Conservation (phyloP, 2,797 vertebrate genomes). For the Euthynnus affinis region DNA sequence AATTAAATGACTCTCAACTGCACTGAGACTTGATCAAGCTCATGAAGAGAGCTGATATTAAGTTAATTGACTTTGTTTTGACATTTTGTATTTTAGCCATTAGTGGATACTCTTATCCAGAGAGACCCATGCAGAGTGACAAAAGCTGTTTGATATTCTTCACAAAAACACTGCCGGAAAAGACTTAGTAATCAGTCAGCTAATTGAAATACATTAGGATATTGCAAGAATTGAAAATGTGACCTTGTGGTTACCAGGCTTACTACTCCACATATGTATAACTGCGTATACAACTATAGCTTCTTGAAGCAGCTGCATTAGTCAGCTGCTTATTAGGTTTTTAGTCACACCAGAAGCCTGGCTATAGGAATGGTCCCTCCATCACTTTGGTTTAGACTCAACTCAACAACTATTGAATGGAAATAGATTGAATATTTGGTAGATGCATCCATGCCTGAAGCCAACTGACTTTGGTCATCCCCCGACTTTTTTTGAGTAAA, state of each 20-base stretch:
- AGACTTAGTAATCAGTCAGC: background rate
- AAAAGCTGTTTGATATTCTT: constrained; percentile 30
- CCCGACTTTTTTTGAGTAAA: no score
- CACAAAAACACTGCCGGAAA: constrained; percentile 19
- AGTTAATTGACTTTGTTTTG: constrained; percentile 56
- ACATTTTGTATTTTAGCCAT: constrained; percentile 50
- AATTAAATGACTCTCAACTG: constrained; percentile 46
- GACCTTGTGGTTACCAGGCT: constrained; percentile 4
- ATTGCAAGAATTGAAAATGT: constrained; percentile 23
- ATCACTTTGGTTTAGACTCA: background rate
- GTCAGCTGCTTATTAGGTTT: background rate
- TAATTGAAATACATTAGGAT: constrained; percentile 44
- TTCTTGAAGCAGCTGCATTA: background rate
- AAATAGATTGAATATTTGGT: no score
- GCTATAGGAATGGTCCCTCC: background rate
- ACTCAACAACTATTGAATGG: background rate
- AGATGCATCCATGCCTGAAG: no score
- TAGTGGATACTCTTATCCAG: constrained; percentile 28
- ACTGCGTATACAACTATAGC: background rate
- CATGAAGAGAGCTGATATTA: constrained; percentile 55
- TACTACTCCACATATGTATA: background rate
- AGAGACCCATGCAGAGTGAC: constrained; percentile 2
- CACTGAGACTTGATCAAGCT: constrained; percentile 48
- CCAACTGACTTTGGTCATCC: no score
- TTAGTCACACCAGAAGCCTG: no score